Conservation (phyloP, 1,140 invertebrate genomes). For the Musca domestica region DNA sequence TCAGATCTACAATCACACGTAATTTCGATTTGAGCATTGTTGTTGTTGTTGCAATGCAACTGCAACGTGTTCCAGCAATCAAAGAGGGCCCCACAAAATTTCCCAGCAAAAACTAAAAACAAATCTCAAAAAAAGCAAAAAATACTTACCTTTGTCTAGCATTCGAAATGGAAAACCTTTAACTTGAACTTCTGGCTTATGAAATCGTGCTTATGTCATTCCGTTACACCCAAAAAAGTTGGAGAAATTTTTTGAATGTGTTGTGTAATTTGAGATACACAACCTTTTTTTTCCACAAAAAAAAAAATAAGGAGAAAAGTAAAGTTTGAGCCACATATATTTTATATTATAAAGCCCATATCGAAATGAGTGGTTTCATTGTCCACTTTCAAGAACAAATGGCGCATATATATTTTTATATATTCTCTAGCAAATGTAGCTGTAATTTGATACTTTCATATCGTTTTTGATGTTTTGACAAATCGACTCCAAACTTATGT, state of each 20-base stretch:
- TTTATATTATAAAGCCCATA: neutral
- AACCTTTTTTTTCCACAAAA: no score
- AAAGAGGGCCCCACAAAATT: neutral
- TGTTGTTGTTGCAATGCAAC: neutral
- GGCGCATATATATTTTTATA: no score
- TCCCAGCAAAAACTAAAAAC: neutral
- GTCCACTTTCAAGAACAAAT: neutral
- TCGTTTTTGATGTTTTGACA: no score
- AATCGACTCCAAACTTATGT: no score
- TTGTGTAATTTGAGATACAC: neutral
- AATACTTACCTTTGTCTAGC: neutral
- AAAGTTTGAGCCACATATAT: neutral
- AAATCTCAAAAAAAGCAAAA: neutral
- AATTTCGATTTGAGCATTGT: neutral
- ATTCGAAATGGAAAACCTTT: conserved; percentile 13
- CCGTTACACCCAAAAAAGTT: neutral
- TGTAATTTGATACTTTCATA: no score
- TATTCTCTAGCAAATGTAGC: no score
- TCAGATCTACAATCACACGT: conserved; percentile 8
- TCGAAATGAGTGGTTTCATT: neutral
- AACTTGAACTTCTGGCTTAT: conserved; percentile 9
- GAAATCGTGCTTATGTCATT: conserved; percentile 20
- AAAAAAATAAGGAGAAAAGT: no score
- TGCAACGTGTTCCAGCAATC: neutral
- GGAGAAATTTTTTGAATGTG: neutral